Evolutionary conservation across 2,888 invertebrate species (phyloP).

Genomic region (Ophion ventricosus): DNA sequence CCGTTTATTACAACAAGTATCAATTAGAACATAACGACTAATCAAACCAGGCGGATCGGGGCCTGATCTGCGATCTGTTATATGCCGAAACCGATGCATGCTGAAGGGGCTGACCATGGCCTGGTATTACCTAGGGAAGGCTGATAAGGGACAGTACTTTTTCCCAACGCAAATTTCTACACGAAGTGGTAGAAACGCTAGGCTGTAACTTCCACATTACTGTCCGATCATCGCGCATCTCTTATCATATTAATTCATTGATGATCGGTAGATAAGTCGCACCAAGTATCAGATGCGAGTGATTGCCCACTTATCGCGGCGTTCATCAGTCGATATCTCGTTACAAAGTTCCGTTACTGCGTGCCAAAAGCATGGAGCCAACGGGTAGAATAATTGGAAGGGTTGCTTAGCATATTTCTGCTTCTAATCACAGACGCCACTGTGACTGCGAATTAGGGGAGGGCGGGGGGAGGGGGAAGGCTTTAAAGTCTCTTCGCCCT

Average conservation of each 20-base stretch:
- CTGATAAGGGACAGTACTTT: no score
- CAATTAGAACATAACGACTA: no score
- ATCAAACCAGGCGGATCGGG: no score
- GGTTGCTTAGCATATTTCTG: slow-evolving; percentile 79
- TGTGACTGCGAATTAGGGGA: slow-evolving; percentile 43
- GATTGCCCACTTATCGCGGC: not conserved
- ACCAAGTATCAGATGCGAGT: slow-evolving; percentile 10
- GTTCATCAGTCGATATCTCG: slow-evolving; percentile 36
- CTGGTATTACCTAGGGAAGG: no score
- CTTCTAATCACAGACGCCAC: slow-evolving; percentile 79
- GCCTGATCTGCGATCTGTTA: no score
- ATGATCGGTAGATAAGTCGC: not conserved
- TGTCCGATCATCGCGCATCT: not conserved
- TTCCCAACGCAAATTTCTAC: no score
- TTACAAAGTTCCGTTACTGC: slow-evolving; percentile 15
- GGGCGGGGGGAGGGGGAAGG: slow-evolving; percentile 70
- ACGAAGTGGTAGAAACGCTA: not conserved
- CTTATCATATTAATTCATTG: not conserved
- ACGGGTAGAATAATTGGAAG: slow-evolving; percentile 76
- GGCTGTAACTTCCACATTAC: not conserved
- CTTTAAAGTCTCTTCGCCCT: slow-evolving; percentile 76
- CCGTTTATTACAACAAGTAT: no score
- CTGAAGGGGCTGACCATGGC: no score
- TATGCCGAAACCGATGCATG: no score
- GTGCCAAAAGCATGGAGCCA: slow-evolving; percentile 18